Evolutionary conservation across 2,113 vertebrate genomes (phyloP).

Genomic region (Ameiurus melas): DNA sequence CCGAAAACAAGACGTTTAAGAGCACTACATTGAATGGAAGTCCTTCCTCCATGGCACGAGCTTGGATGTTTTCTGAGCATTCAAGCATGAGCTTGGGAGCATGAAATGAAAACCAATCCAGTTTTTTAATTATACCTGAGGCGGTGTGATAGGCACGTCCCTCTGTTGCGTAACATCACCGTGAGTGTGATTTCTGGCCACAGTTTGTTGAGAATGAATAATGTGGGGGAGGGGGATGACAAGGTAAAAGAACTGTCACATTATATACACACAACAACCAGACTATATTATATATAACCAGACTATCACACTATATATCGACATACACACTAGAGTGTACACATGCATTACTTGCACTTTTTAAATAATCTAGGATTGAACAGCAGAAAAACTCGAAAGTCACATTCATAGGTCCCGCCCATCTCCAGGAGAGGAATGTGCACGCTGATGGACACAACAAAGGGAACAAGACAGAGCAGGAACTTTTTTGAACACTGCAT

Average conservation of each 20-base stretch:
- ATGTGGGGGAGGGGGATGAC: background rate
- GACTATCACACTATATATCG: background rate
- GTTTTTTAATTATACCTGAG: background rate
- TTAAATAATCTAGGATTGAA: background rate
- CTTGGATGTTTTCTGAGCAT: too few relatives aligned
- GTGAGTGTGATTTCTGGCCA: background rate
- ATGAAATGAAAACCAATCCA: background rate
- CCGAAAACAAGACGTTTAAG: slow-evolving; percentile 46
- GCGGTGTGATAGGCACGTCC: background rate
- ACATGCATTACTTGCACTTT: background rate
- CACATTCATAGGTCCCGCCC: background rate
- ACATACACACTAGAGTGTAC: background rate
- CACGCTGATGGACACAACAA: too few relatives aligned
- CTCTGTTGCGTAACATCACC: background rate
- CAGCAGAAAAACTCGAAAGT: background rate
- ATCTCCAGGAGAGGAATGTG: background rate
- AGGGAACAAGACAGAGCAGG: background rate
- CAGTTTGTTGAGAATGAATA: background rate
- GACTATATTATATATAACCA: too few relatives aligned
- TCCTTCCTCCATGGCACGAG: slow-evolving; percentile 24
- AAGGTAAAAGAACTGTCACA: background rate
- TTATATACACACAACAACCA: background rate
- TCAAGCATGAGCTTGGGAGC: too few relatives aligned
- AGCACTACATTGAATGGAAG: slow-evolving; percentile 13
- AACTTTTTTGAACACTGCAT: background rate